Conservation (phyloP, 2,888 invertebrate genomes). For the Drosophila quinaria region DNA sequence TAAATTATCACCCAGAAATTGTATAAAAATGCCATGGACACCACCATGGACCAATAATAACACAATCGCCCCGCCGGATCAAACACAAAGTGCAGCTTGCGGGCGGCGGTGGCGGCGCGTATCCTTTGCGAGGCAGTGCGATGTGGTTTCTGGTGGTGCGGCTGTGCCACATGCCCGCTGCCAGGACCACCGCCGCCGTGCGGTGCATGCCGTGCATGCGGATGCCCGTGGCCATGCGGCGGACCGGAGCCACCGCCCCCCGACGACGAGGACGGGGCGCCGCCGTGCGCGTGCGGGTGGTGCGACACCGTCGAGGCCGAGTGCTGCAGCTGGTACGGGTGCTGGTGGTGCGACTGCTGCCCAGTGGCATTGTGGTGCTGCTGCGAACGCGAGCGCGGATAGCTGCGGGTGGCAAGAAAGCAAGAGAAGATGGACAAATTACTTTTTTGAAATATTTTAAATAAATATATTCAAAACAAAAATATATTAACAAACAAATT, state of each 20-base stretch:
- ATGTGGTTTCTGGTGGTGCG: slow-evolving; percentile 76
- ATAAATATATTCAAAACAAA: too few species aligned
- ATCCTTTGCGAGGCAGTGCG: slow-evolving; percentile 84
- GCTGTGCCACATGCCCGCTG: slow-evolving; percentile 40
- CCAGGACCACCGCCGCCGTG: slow-evolving; percentile 47
- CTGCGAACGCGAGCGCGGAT: slow-evolving; percentile 80
- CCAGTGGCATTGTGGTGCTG: slow-evolving; percentile 66
- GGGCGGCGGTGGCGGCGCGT: slow-evolving; percentile 83
- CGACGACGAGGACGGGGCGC: too few species aligned
- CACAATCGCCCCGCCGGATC: slow-evolving; percentile 98
- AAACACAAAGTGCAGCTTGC: slow-evolving; percentile 97
- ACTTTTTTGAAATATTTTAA: too few species aligned
- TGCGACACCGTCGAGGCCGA: slow-evolving; percentile 76
- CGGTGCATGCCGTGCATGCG: slow-evolving; percentile 62
- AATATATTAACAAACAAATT: too few species aligned
- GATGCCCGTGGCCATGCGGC: slow-evolving; percentile 60
- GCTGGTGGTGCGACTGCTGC: slow-evolving; percentile 66
- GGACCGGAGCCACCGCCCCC: slow-evolving; percentile 54
- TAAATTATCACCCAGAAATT: slow-evolving; percentile 99
- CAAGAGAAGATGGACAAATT: neutral
- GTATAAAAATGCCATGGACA: slow-evolving; percentile 97
- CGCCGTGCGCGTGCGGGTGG: slow-evolving; percentile 74
- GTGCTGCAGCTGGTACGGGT: slow-evolving; percentile 75
- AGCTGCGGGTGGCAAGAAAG: slow-evolving; percentile 47
- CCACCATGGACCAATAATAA: slow-evolving; percentile 99